These are phyloP conservation scores for Triplophysa rosa DNA, from an alignment of 2,113 vertebrate genomes.

Conservation along the genomic window DNA sequence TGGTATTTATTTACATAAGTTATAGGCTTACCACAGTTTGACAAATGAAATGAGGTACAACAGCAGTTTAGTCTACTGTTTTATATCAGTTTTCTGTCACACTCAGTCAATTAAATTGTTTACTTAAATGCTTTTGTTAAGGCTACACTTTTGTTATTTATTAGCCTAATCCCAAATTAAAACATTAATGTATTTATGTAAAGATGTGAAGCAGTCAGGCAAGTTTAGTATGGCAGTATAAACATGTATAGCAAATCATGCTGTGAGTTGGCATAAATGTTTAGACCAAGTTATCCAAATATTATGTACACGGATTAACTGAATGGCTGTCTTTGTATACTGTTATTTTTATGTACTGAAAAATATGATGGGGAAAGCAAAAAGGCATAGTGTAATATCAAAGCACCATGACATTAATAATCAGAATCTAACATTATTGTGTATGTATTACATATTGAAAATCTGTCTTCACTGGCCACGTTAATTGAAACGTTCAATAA, in stretches of 20 bases:
- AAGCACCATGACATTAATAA: not conserved
- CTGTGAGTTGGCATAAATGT: not conserved
- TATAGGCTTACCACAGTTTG: not conserved
- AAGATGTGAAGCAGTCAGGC: too few species aligned
- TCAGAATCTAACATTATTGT: not conserved
- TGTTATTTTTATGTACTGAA: not conserved
- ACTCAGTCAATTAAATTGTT: too few species aligned
- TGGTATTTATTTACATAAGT: slow-evolving; percentile 44
- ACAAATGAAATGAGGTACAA: not conserved
- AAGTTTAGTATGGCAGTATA: too few species aligned
- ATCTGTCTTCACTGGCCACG: not conserved
- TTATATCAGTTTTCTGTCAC: not conserved
- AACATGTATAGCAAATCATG: too few species aligned
- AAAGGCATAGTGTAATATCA: not conserved
- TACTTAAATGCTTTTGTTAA: too few species aligned
- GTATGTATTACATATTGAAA: not conserved
- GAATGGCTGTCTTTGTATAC: too few species aligned
- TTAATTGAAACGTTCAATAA: not conserved
- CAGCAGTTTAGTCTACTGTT: not conserved
- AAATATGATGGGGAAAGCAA: not conserved
- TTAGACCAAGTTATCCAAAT: not conserved
- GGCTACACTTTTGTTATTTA: too few species aligned
- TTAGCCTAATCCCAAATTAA: too few species aligned
- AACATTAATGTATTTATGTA: too few species aligned
- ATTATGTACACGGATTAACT: not conserved